Percentiles rank a stretch among this genome's conserved stretches.
phyloP scores from a whole-genome alignment of 2,113 vertebrate genomes.

The Hylia prasina region DNA sequence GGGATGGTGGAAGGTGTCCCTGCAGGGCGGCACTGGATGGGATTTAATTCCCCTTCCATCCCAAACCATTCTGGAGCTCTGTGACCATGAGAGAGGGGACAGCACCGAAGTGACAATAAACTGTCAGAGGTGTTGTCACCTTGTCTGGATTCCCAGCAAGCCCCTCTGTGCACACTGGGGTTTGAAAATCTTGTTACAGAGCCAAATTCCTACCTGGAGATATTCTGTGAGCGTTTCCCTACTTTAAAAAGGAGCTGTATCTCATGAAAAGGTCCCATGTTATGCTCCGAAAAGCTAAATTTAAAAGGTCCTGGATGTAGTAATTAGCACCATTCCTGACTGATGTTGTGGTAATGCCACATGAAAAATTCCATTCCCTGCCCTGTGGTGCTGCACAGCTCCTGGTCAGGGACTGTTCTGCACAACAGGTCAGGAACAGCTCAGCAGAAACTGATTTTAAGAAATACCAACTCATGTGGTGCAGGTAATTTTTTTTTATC shows the following conservation, averaged over 20 bases:
- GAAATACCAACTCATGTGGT: not conserved
- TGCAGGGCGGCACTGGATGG: accelerated
- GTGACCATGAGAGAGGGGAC: not conserved
- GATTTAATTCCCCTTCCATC: not conserved
- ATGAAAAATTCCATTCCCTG: not conserved
- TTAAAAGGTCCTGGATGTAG: not conserved
- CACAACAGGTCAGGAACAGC: not conserved
- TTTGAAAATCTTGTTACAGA: not conserved
- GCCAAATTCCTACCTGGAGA: not conserved
- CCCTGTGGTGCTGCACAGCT: not conserved
- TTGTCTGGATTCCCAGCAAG: not conserved
- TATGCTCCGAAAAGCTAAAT: accelerated
- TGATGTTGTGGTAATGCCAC: not conserved
- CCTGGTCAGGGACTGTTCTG: not conserved
- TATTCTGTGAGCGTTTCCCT: not conserved
- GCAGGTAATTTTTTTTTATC: not conserved
- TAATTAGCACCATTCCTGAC: not conserved
- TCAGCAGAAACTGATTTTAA: not conserved
- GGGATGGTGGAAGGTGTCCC: not conserved
- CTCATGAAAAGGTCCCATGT: not conserved
- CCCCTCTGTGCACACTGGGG: accelerated
- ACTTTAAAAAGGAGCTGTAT: not conserved
- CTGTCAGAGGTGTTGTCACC: not conserved
- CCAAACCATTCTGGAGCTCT: not conserved
- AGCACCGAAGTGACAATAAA: not conserved